phyloP scores from a whole-genome alignment of 2,888 invertebrate genomes.

The Trachelus troglodyta region DNA sequence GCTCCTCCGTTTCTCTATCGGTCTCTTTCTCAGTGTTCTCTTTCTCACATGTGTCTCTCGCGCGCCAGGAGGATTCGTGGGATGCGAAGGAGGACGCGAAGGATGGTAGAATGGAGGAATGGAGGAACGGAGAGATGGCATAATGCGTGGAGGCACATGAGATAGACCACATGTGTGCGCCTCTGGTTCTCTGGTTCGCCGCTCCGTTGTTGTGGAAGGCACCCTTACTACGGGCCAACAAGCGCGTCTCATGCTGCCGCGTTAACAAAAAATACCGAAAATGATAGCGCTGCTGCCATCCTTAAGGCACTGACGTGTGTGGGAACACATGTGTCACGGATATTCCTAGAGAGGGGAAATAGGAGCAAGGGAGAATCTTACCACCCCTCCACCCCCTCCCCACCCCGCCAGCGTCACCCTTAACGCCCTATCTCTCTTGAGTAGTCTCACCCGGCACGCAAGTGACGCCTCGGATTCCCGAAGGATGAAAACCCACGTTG shows the following conservation, averaged over 20 bases:
- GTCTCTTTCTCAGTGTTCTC: slow-evolving; percentile 12
- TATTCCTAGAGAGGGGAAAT: slow-evolving; percentile 15
- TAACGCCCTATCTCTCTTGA: no score
- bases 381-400: no score
- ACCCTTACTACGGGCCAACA: not conserved
- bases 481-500: no score
- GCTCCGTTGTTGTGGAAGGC: slow-evolving; percentile 11
- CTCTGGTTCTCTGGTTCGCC: slow-evolving; percentile 13
- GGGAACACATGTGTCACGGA: slow-evolving; percentile 39
- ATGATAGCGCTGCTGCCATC: slow-evolving; percentile 37
- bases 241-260: slow-evolving; percentile 14
- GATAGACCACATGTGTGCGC: slow-evolving; percentile 42
- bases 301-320: slow-evolving; percentile 25
- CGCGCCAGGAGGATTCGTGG: slow-evolving; percentile 16
- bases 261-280: slow-evolving; percentile 30
- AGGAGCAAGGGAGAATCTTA: not conserved
- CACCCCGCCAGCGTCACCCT: no score
- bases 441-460: no score
- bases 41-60: slow-evolving; percentile 17
- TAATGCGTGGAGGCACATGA: slow-evolving; percentile 23
- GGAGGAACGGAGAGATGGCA: not conserved
- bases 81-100: slow-evolving; percentile 13
- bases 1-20: not conserved
- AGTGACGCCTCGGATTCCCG: no score
- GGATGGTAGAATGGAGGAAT: no score